Evolutionary conservation across 92 coral and sea anemone genomes (phyloP), one percentile per base, ranked within the genome.

Genomic region (Zoanthus sansibaricus): DNA sequence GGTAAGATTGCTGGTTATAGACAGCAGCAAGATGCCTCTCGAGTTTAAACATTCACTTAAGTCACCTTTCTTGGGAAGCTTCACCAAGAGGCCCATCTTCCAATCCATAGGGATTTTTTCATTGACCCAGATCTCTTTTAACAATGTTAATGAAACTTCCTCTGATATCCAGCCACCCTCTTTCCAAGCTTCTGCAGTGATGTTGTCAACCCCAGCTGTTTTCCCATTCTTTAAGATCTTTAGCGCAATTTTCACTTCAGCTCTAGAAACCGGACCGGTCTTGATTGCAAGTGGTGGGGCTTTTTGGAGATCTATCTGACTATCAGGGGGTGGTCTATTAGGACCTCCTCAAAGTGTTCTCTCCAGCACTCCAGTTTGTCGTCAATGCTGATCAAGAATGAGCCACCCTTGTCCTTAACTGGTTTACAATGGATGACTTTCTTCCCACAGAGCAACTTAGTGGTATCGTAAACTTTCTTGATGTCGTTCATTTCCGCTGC

Each of bases 401-500:
- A 7, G 67, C 30, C 18, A 61, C 68, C 15, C 68, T 15, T 8
- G 68, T 61, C 68, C 68, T 61, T 61, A 18, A 6, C 25, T 5
- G 68, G 18, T 61, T 61, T 18, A 6, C 68, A 4, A 0, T 61
- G n/a, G 18, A 18, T 61, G 68, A 8, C 15, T 49, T 49, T 49
- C 55, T 49, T 49, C 55, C 55, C 7, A 1, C 55, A 49, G 55
- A 5, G 9, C 55, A 37, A 3, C 3, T 49, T 3, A 3, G 4
- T 49, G 55, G 11, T 49, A 3, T 49, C 20, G 7, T 18, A 61
- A 18, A 77, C 83, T 77, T 45, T 77, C 66, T 77, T 77, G 56
- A 77, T 52, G 83, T 77, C 83, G 30, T 52, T 52, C 83, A 49
- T 42, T 54, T 32, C 73, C 13, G 83, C 71, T 45, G 83, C 83